Evolutionary conservation across 2,797 vertebrate genomes (phyloP), one percentile per base, ranked within the genome.

Genomic region (Pogoniulus pusillus): DNA sequence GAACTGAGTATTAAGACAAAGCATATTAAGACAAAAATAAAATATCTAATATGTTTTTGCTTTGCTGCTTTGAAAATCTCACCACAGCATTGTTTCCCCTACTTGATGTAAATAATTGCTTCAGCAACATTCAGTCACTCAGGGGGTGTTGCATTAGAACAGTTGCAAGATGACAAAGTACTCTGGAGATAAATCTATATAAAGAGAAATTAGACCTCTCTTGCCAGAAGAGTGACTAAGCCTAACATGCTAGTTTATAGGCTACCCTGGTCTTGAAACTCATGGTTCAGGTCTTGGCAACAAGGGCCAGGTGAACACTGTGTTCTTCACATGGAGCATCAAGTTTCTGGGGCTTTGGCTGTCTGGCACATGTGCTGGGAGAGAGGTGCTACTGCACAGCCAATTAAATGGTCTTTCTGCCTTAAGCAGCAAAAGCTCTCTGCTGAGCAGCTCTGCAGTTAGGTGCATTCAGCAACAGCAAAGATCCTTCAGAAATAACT

Each of bases 161-260:
- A 71, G 43, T 24, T 85, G 66, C 63, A 65, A 79, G 73, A 92
- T 75, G 92, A 91, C 96, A 68, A 95, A 94, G 72, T 91, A 37
- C 76, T 87, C 49, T 32, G 41, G 60, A 95, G 85, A 77, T 82
- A 85, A 80, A 69, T 88, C 95, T 93, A 86, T 35, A 63, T 69
- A 43, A 83, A 87, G 73, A 92, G 58, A 92, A 87, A 91, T 93
- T 10, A 87, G 74, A 74, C 14, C 19, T 63, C 23, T 41, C 30
- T 68, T 93, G 89, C 92, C 95, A 96, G 91, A 93, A 93, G 4
- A 78, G 82, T 94, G 92, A 95, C 93, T 96, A 92, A 96, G 94
- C 93, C 90, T 82, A 87, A 91, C 4, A 79, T 57, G 85, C 75
- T 83, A 58, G 79, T 83, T 95, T 91, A 87, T 70, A 72, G 78